Evolutionary conservation across 2,113 vertebrate species (phyloP).

Genomic region (Uria aalge): DNA sequence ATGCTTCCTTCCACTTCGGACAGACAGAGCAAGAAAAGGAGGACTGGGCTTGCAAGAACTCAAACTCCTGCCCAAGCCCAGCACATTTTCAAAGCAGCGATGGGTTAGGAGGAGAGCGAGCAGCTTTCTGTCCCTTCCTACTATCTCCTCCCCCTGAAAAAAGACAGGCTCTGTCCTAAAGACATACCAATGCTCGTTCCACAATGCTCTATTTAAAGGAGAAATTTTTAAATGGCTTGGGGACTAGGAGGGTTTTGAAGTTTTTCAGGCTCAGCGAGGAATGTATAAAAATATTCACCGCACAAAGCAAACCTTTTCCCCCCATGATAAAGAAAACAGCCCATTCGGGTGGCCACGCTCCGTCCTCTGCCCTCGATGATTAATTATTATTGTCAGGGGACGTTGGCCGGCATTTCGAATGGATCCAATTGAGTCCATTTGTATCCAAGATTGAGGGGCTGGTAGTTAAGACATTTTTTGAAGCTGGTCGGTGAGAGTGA

Average conservation of each 20-base stretch:
- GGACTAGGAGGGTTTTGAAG: background rate
- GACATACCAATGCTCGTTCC: background rate
- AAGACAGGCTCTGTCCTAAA: background rate
- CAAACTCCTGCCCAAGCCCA: background rate
- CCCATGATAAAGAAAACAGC: background rate
- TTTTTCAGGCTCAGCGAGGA: background rate
- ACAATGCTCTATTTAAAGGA: background rate
- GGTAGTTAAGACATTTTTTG: background rate
- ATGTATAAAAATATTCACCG: background rate
- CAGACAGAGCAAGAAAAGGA: background rate
- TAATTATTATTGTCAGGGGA: background rate
- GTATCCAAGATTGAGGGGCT: background rate
- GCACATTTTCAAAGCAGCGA: background rate
- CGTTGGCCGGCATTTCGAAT: accelerated
- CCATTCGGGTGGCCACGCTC: background rate
- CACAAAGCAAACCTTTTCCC: background rate
- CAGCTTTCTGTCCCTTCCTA: background rate
- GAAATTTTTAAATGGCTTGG: background rate
- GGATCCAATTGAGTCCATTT: background rate
- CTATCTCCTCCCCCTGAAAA: background rate
- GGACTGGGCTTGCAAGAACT: background rate
- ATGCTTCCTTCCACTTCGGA: background rate
- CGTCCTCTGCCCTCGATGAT: accelerated
- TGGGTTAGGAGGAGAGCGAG: background rate
- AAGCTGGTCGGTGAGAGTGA: background rate